A percentile compares a stretch with the other conserved stretches of the same genome.
These are phyloP conservation scores for Apteryx mantelli DNA, from an alignment of 2,113 vertebrate species.

Conservation along the genomic window DNA sequence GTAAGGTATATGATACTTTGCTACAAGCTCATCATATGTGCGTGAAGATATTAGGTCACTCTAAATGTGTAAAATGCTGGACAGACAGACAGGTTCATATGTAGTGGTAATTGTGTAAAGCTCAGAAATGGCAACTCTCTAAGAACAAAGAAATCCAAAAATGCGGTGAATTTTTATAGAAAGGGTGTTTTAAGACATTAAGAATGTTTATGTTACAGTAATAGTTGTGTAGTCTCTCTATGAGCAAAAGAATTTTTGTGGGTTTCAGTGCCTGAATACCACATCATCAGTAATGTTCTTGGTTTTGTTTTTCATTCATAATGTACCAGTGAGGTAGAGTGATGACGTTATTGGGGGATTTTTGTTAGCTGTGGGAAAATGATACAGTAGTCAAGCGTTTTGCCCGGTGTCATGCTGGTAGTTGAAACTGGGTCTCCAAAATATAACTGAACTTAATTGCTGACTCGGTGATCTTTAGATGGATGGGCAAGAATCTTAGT, in stretches of 20 bases:
- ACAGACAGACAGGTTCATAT: not conserved
- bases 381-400: not conserved
- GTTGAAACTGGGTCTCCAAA: not conserved
- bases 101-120: not conserved
- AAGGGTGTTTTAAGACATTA: not conserved
- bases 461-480: not conserved
- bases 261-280: not conserved
- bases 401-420: not conserved
- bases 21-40: accelerated
- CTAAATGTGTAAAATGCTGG: not conserved
- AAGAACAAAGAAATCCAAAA: not conserved
- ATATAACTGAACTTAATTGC: not conserved
- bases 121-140: not conserved
- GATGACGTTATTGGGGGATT: not conserved
- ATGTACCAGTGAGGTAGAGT: not conserved
- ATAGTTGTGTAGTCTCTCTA: accelerated
- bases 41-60: not conserved
- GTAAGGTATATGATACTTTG: not conserved
- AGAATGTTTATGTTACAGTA: not conserved
- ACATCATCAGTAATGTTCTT: not conserved
- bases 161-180: not conserved
- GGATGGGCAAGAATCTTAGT: not conserved
- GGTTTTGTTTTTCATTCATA: not conserved
- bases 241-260: not conserved
- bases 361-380: not conserved